Evolutionary conservation across 2,113 vertebrate species (phyloP).

Genomic region (Pygoscelis antarcticus): DNA sequence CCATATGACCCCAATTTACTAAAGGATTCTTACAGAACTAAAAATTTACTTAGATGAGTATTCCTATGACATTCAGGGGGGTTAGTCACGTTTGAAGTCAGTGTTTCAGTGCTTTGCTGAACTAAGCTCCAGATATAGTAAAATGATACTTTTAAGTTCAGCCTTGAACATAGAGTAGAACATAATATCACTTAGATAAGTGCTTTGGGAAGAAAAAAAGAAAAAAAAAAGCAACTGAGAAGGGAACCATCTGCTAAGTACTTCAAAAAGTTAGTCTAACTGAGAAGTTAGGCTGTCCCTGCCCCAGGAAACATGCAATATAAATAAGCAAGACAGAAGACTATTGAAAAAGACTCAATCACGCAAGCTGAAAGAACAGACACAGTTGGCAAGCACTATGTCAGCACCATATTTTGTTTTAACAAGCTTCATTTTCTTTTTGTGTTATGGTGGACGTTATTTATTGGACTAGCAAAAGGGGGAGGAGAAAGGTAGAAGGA

Average conservation of each 20-base stretch:
- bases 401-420: constrained; percentile 18
- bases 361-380: constrained; percentile 16
- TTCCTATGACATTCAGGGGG: neutral
- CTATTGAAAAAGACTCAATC: neutral
- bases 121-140: neutral
- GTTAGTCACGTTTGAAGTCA: neutral
- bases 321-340: constrained; percentile 34
- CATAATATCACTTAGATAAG: constrained; percentile 29
- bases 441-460: neutral
- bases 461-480: neutral
- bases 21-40: neutral
- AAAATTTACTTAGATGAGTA: neutral
- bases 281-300: constrained; percentile 23
- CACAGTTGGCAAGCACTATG: neutral
- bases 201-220: neutral
- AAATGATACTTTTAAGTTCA: neutral
- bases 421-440: neutral
- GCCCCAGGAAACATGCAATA: constrained; percentile 23
- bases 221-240: neutral
- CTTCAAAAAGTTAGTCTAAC: constrained; percentile 31
- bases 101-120: neutral
- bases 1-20: neutral
- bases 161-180: neutral
- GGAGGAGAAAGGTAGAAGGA: neutral
- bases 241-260: constrained; percentile 46